Evolutionary conservation across 2,113 vertebrate genomes (phyloP), one percentile per base, ranked within the genome.

Genomic region (Trematomus loennbergii): DNA sequence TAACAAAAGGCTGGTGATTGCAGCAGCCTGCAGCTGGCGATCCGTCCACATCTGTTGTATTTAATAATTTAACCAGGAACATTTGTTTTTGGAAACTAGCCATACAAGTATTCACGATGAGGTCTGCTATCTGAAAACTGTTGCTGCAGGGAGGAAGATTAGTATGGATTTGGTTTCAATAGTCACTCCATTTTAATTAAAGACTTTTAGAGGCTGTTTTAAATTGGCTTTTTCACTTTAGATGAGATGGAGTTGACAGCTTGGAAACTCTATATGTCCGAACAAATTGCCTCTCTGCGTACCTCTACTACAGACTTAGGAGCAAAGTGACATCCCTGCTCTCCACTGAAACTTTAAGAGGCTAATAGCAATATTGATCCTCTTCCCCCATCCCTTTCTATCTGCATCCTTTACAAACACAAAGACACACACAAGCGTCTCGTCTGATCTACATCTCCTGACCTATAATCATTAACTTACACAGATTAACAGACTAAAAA

Each of bases 311-410:
- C 68, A 50, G 71, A 57, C 53, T 65, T 48, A 81, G 73, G 57
- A 13, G 58, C 67, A 79, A 78, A 82, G 52, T 50, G 78, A 89
- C 75, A 86, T 53, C 54, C 49, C 87, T 84, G 79, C 86, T 87
- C 81, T 82, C 67, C 40, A 46, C 57, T 49, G 67, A 57, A 87
- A 87, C 72, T 87, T 89, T 75, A 86, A 87, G 52, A 77, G 79
- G 79, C 75, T 89, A 87, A 83, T 88, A 68, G 46, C 2, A 10
- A 68, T 88, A 90, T 92, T 79, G 89, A 91, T 88, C 65, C 40
- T 22, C 68, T 53, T 25, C 45, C 54, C 54, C 18, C 43, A 68
- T 62, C 57, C 54, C 50, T 64, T 78, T 40, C 75, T 59, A 4
- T 70, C 49, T 6, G 18, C 20, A 60, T 66, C 46, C 20, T 36